Evolutionary conservation across 2,113 vertebrate genomes (phyloP).

Genomic region (Labrus mixtus): DNA sequence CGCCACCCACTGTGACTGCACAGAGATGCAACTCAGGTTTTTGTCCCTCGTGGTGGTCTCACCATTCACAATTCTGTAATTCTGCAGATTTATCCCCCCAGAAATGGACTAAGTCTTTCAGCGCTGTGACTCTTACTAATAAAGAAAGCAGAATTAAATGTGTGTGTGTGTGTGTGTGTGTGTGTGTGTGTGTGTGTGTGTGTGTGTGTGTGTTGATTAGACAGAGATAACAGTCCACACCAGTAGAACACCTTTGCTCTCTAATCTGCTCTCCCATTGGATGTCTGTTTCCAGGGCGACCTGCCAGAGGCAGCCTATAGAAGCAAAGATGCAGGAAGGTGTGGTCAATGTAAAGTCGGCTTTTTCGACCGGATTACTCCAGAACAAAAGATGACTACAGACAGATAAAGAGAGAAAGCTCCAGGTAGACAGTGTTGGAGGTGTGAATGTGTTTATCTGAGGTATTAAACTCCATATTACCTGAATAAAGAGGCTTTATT

Average conservation of each 20-base stretch:
- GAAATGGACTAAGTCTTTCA: not conserved
- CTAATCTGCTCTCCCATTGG: constrained; percentile 57
- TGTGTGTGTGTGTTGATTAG: constrained; percentile 29
- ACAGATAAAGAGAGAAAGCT: constrained; percentile 9
- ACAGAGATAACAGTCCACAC: constrained; percentile 45
- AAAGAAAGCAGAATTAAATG: not conserved
- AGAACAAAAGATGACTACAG: constrained; percentile 6
- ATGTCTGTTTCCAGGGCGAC: constrained; percentile 71
- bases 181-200: too few species aligned
- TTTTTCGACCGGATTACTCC: constrained; percentile 60
- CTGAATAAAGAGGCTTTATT: constrained; percentile 35
- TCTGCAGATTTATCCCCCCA: constrained; percentile 1
- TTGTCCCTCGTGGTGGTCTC: constrained; percentile 4
- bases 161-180: constrained; percentile 20
- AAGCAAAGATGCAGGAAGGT: constrained; percentile 51
- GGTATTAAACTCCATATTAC: constrained; percentile 14
- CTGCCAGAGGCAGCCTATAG: constrained; percentile 57
- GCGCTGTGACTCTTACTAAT: not conserved
- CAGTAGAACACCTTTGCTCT: constrained; percentile 53
- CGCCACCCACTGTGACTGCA: not conserved
- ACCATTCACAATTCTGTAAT: constrained; percentile 20
- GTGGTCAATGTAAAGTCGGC: constrained; percentile 52
- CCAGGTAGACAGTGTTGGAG: not conserved
- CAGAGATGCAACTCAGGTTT: not conserved
- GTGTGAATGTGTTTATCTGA: constrained; percentile 14